phyloP scores from a whole-genome alignment of 2,888 invertebrate species.

The Platycheirus albimanus region DNA sequence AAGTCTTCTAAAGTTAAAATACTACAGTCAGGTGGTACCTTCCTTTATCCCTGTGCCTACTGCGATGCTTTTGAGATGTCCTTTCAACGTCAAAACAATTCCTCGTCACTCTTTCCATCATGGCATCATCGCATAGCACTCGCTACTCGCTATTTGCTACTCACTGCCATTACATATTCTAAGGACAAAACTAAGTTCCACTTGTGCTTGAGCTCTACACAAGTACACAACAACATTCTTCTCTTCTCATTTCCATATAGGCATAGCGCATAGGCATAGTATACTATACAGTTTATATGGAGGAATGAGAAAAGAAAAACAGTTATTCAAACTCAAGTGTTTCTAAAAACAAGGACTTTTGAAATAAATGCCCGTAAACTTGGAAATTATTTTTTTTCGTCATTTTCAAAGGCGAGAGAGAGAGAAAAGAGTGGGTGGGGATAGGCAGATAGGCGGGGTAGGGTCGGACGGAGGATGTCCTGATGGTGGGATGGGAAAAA shows the following conservation, averaged over 20 bases:
- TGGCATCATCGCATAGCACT: conserved; percentile 1
- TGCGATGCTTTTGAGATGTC: conserved; percentile 13
- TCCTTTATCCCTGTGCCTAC: no score
- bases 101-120: conserved; percentile 36
- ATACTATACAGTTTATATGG: not conserved
- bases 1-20: not conserved
- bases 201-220: conserved; percentile 35
- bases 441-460: not conserved
- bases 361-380: conserved; percentile 70
- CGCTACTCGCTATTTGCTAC: conserved; percentile 8
- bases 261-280: not conserved
- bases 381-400: conserved; percentile 52
- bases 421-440: not conserved
- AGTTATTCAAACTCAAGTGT: conserved; percentile 65
- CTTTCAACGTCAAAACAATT: conserved; percentile 20
- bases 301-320: conserved; percentile 34
- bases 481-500: not conserved
- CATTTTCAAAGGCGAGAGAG: conserved; percentile 37
- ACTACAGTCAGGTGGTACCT: no score
- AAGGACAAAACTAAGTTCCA: conserved; percentile 65
- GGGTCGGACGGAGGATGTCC: not conserved
- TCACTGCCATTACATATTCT: conserved; percentile 30
- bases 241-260: not conserved
- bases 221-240: not conserved
- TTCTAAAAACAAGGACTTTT: conserved; percentile 61